Base-by-base conservation (phyloP, 2,113 vertebrate genomes). In the Crocuta crocuta region DNA sequence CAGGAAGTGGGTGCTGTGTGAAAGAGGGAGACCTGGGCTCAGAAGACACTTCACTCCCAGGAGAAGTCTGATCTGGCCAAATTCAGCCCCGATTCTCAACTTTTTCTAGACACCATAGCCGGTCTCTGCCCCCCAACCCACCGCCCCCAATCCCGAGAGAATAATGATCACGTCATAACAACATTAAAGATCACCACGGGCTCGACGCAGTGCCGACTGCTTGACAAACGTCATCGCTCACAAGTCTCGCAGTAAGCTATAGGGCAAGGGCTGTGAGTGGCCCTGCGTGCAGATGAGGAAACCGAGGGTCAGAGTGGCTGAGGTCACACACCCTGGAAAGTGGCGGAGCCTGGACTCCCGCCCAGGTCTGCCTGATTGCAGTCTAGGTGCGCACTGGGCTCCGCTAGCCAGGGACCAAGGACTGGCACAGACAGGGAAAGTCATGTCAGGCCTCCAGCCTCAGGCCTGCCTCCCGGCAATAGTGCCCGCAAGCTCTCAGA, bases 281-380 rank as follows among this genome's bases (percentile, higher is more conserved):
- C 70, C 86, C 86, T 39, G 0, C 85, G 70, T 55, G 74, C 95
- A 55, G 90, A 63, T 1, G 24, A 80, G 53, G 50, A 94, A 95
- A 79, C 86, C 88, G 63, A 90, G 88, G 94, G 92, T 61, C 92
- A 61, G 91, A 35, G 82, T 35, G 39, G 78, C 50, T 55, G 86
- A 26, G n/a, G 79, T 87, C 87, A 73, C 87, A 78, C 61, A 82
- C 9, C 50, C 58, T 61, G 68, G 93, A 39, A 26, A 88, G 81
- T 48, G 48, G 61, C 86, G 71, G 78, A 31, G 61, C 45, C 97
- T 79, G 97, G 84, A 68, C 91, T 39, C 43, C 26, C 0, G 31
- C 78, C 96, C 73, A 1, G 66, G n/a, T 1, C 94, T 5, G 19
- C 71, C 26, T 35, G 58, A 12, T 88, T 55, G 63, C 97, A 81